These are phyloP conservation scores for Lamproptera curius DNA, from an alignment of 2,888 invertebrate genomes.

Conservation along the genomic window DNA sequence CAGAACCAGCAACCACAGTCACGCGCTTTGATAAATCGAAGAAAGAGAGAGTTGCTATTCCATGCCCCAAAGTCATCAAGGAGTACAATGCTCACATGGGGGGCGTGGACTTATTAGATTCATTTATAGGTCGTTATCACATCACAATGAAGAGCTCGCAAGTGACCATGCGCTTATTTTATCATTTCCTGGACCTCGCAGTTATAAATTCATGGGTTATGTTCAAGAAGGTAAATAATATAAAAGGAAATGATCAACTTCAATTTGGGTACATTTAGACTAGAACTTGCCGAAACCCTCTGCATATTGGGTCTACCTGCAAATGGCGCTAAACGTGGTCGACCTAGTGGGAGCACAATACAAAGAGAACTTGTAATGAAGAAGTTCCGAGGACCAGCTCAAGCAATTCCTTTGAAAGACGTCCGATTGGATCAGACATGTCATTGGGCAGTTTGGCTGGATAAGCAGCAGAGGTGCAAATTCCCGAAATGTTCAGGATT, in stretches of 20 bases:
- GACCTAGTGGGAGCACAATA: slow-evolving; percentile 33
- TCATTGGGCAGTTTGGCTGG: slow-evolving; percentile 30
- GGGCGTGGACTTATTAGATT: slow-evolving; percentile 43
- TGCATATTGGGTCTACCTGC: slow-evolving; percentile 40
- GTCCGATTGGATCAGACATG: slow-evolving; percentile 29
- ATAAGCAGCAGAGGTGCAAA: slow-evolving; percentile 31
- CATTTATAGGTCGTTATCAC: slow-evolving; percentile 38
- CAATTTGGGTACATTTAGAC: slow-evolving; percentile 37
- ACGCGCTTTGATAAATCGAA: slow-evolving; percentile 36
- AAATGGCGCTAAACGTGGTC: slow-evolving; percentile 39
- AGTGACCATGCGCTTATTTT: slow-evolving; percentile 45
- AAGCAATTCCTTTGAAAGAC: slow-evolving; percentile 33
- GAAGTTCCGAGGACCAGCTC: slow-evolving; percentile 35
- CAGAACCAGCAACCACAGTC: slow-evolving; percentile 36
- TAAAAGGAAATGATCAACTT: slow-evolving; percentile 39
- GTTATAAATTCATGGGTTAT: slow-evolving; percentile 39
- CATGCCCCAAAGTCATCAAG: slow-evolving; percentile 40
- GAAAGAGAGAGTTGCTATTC: slow-evolving; percentile 38
- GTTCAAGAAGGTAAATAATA: slow-evolving; percentile 35
- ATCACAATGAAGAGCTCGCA: slow-evolving; percentile 38
- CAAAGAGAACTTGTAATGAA: slow-evolving; percentile 35
- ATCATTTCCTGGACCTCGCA: slow-evolving; percentile 37
- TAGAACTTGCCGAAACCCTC: slow-evolving; percentile 41
- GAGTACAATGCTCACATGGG: slow-evolving; percentile 46
- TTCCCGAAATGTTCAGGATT: slow-evolving; percentile 34